Evolutionary conservation across 2,888 invertebrate species (phyloP), one percentile per base, ranked within the genome.

Genomic region (Macrostomum cliftonense): DNA sequence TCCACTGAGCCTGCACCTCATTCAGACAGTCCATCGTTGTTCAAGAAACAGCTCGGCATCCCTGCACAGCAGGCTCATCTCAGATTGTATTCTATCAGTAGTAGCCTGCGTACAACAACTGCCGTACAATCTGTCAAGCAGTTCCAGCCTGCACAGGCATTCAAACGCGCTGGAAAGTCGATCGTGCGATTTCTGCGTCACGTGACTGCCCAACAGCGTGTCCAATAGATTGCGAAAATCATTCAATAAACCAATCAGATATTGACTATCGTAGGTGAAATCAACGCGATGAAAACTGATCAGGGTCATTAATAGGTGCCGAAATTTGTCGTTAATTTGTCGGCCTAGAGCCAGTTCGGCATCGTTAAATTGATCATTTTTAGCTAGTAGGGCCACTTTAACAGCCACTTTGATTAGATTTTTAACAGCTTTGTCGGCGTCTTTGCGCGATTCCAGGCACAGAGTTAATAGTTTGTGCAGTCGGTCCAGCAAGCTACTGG

Each of bases 381-480:
- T 70, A 57, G 72, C 73, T 17, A 77, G 62, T 38, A 79, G 75
- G 43, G 77, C 77, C 55, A 91, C 77, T 75, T 93, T 93, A 57
- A 93, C 87, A 7, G 89, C 87, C 42, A 87, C 81, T 73, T 93
- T 93, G 63, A 93, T 89, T 57, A 91, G 83, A 70, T 91, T 86
- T 72, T 91, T 91, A 56, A 91, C 80, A 53, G 91, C 73, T 72
- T 89, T 89, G 68, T 93, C 91, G 0, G 91, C 86, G 60, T 87
- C 85, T 61, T 83, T 82, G 65, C 83, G 84, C 65, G 79, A 79
- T 45, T 77, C 77, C 39, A 78, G 77, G 77, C 79, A 72, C 65
- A 77, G 74, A 69, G 82, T 82, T 60, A 81, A 79, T 19, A 86
- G 74, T 58, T 77, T 76, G 71, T 82, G 83, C 9, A 91, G 77